phyloP scores from a whole-genome alignment of 2,113 vertebrate species.

The Ondatra zibethicus region DNA sequence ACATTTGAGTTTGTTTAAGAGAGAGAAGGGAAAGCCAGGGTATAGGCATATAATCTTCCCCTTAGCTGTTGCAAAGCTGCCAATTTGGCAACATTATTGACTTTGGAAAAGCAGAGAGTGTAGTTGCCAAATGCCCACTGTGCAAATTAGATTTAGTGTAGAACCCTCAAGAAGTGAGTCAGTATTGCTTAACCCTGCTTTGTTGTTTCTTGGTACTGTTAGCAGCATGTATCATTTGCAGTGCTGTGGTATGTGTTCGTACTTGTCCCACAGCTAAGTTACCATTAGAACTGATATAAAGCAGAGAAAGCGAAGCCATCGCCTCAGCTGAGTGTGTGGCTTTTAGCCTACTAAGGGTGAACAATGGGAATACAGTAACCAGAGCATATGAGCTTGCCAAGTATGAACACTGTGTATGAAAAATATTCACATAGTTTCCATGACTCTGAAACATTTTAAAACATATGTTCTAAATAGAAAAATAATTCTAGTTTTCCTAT shows the following conservation, averaged over 20 bases:
- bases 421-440: slow-evolving; percentile 30
- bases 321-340: not conserved
- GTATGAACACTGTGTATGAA: not conserved
- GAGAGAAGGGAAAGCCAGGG: not conserved
- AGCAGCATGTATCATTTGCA: slow-evolving; percentile 30
- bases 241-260: not conserved
- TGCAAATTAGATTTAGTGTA: slow-evolving; percentile 36
- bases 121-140: slow-evolving; percentile 58
- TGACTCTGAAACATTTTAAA: slow-evolving; percentile 7
- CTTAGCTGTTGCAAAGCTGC: slow-evolving; percentile 65
- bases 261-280: slow-evolving; percentile 25
- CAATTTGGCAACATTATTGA: slow-evolving; percentile 64
- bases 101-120: slow-evolving; percentile 20
- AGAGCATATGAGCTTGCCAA: slow-evolving; percentile 6
- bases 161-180: slow-evolving; percentile 59
- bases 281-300: not conserved
- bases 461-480: not conserved
- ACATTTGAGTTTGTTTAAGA: slow-evolving; percentile 24
- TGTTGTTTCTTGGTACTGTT: slow-evolving; percentile 26
- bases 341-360: not conserved
- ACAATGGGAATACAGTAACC: not conserved
- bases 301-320: slow-evolving; percentile 28
- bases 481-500: slow-evolving; percentile 1
- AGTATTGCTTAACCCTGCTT: slow-evolving; percentile 45
- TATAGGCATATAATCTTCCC: slow-evolving; percentile 50